Evolutionary conservation across 2,797 vertebrate species (phyloP), one percentile per base, ranked within the genome.

Genomic region (Cyprinodon diabolis): DNA sequence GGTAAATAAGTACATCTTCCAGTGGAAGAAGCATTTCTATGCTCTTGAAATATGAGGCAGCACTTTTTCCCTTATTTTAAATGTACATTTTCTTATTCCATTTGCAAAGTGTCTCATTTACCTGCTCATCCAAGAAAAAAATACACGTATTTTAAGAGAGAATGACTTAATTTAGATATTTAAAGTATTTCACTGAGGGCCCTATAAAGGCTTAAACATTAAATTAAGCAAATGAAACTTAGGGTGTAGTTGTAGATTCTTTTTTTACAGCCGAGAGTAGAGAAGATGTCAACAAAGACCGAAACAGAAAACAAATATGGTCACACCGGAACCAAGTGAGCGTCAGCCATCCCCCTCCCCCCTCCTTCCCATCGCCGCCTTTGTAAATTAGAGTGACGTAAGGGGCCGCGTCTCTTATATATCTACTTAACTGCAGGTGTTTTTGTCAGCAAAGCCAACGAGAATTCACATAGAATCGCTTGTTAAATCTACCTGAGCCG

Each of bases 361-460:
- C 15, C 10, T 56, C 23, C 71, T 55, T 25, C 30, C 11, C 12
- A 0, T 17, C 13, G 0, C 8, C 14, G 8, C 7, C 10, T 54
- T 85, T 82, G 80, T 54, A 70, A 88, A 84, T 80, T 1, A 48
- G 12, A 6, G 37, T 89, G 84, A 93, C 91, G 91, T 93, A 80
- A 84, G 4, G 51, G 51, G 13, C 19, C 12, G 1, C 2, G 4
- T 9, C 0, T 70, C 6, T 74, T 87, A 88, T 91, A 92, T 89
- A 81, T 72, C 0, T 6, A 35, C 63, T n/a, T 10, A 10, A 10
- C 2, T 9, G 3, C 14, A 3, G 0, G 1, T 25, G 0, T 2
- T 14, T 0, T 0, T 0, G 4, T 67, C 73, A 88, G 75, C 81
- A 57, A 6, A 19, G 62, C 62, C 11, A 14, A 15, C 25, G 54